Percentiles rank a stretch among this genome's conserved stretches.
phyloP scores from a whole-genome alignment of 2,113 vertebrate species.

The Clarias gariepinus region DNA sequence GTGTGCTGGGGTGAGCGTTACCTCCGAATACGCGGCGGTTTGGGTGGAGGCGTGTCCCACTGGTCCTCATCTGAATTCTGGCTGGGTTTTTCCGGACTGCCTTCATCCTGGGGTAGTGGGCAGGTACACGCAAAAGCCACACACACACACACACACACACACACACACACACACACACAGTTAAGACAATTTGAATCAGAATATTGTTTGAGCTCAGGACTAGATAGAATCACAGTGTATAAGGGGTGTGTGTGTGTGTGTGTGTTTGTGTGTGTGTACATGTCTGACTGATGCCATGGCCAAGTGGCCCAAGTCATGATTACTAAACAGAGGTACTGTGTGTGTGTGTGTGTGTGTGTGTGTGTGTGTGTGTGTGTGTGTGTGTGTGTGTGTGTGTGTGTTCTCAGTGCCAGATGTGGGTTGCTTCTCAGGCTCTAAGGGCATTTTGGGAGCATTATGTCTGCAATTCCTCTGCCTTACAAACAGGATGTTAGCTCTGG shows the following conservation, averaged over 20 bases:
- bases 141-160: background rate
- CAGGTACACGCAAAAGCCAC: background rate
- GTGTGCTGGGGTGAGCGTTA: slow-evolving; percentile 54
- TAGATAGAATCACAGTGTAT: background rate
- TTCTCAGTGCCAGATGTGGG: slow-evolving; percentile 55
- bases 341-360: background rate
- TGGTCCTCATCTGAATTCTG: slow-evolving; percentile 79
- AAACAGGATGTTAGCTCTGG: slow-evolving; percentile 65
- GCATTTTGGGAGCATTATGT: slow-evolving; percentile 66
- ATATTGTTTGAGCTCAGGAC: background rate
- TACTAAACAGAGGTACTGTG: background rate
- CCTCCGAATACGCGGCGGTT: slow-evolving; percentile 94
- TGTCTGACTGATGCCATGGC: background rate
- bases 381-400: background rate
- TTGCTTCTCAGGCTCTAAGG: slow-evolving; percentile 63
- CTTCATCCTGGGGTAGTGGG: slow-evolving; percentile 78
- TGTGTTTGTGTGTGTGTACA: background rate
- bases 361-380: background rate
- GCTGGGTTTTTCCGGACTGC: slow-evolving; percentile 79
- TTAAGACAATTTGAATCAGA: background rate
- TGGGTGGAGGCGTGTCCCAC: slow-evolving; percentile 92
- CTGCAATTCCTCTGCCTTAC: slow-evolving; percentile 56
- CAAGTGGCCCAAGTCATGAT: background rate
- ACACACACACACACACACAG: background rate
- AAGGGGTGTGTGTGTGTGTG: background rate